These are phyloP conservation scores for Cheilosia soror DNA, from an alignment of 2,888 invertebrate genomes.

Conservation along the genomic window DNA sequence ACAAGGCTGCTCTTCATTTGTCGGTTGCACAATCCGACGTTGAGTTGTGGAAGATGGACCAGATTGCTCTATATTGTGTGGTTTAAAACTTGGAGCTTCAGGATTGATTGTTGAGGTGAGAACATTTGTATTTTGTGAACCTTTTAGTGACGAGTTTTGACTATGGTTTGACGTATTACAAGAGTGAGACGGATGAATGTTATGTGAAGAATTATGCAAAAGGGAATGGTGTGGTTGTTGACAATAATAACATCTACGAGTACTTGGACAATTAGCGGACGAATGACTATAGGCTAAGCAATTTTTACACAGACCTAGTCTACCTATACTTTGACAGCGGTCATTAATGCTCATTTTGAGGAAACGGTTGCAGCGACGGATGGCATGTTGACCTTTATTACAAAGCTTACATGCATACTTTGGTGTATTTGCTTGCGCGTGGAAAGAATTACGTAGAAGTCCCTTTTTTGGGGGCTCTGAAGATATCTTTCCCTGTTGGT, in stretches of 20 bases:
- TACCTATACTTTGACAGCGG: not conserved
- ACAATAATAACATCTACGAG: not conserved
- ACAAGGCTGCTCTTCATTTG: not conserved
- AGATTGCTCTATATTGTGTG: no score
- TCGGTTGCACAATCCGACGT: not conserved
- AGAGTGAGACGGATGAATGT: not conserved
- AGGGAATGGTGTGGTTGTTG: conserved; percentile 15
- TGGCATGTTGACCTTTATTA: not conserved
- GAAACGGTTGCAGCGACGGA: not conserved
- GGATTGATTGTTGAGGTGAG: not conserved
- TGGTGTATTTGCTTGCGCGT: not conserved
- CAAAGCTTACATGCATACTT: not conserved
- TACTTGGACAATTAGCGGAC: conserved; percentile 13
- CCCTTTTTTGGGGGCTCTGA: not conserved
- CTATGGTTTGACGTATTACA: not conserved
- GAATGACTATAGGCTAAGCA: not conserved
- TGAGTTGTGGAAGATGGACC: not conserved
- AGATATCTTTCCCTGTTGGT: not conserved
- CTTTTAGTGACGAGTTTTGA: not conserved
- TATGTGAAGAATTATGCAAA: not conserved
- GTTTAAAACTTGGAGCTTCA: no score
- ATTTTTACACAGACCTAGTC: not conserved
- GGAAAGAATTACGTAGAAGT: not conserved
- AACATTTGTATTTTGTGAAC: not conserved
- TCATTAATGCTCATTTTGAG: conserved; percentile 5